Base-by-base conservation (phyloP, 2,113 vertebrate genomes). In the Erythrocercus mccallii region DNA sequence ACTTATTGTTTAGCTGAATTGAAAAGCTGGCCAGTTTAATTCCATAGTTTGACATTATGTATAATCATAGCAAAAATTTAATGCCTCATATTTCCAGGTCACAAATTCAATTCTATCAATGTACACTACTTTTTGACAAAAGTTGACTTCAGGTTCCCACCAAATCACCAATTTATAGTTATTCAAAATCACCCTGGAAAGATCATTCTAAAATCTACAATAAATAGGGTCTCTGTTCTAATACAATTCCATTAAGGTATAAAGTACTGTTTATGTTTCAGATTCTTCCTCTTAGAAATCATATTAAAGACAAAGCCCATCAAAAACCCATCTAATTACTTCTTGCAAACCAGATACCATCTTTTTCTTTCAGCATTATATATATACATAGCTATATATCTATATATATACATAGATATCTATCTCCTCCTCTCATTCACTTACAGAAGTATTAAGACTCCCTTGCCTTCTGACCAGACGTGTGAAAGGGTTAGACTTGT, bases 1-100 rank as follows among this genome's bases (percentile, higher is more conserved):
- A 96, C 70, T 96, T 97, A 97, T 76, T 86, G 71, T 93, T 97
- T 90, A 96, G 61, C 15, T 95, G 92, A 96, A 95, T 2, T 91
- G 92, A 97, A 97, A 97, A 97, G 61, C 42, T 90, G 78, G 70
- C 19, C 87, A 95, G 92, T 96, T 97, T 95, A 96, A 97, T 96
- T 87, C 45, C 72, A 61, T 21, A 94, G 83, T 95, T 96, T 93
- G 56, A 53, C 66, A 73, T 65, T 94, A 92, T 35, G 27, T 80
- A 89, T 90, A 97, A 96, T 70, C 60, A 74, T 22, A 92, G 91
- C 54, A 96, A 97, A 95, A 96, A 82, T 94, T 89, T 96, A 96
- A 64, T 85, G 87, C 57, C 62, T 74, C 24, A 22, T 69, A 70
- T 72, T 85, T 96, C 60, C 68, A 97, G 84, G 27, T 40, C 88